Base-by-base conservation (phyloP, 2,113 vertebrate species). In the Engraulis encrasicolus region DNA sequence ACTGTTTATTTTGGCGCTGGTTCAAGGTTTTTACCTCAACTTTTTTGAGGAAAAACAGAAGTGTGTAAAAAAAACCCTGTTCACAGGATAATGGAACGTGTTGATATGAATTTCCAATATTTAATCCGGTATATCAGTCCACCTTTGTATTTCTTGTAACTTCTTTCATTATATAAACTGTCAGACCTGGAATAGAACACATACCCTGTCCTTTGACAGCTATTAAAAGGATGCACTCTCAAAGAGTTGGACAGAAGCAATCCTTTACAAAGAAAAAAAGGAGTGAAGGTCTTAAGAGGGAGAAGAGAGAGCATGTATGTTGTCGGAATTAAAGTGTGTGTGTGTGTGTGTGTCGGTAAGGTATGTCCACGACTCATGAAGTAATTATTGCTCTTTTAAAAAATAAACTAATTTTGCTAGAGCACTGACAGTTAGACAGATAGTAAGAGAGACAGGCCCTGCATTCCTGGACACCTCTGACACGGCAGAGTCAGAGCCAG, bases 401-500 rank as follows among this genome's bases (percentile, higher is more conserved):
- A 88, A 83, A 86, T 38, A 58, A 83, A 78, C 71, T 85, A 78
- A 90, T 87, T 87, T 88, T 48, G 20, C 83, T 48, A 82, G 50
- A 84, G 82, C 81, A 85, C 78, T 77, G 82, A 77, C 85, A 71
- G 78, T n/a, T n/a, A n/a, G n/a, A n/a, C n/a, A n/a, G n/a, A n/a
- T n/a, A n/a, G n/a, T n/a, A n/a, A n/a, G n/a, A 82, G 84, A 89
- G 86, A 45, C 40, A 45, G 40, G 4, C 83, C 58, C 87, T 78
- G 80, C 88, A 90, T 93, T 91, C 89, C 89, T n/a, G 23, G 27
- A 52, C 78, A 85, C 87, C 78, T 83, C 85, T 89, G 89, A 90
- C 84, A 7, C 89, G 87, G 89, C 85, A 85, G 85, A 87, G 90
- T 87, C 89, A 90, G 89, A 87, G 87, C 90, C 89, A 86, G 88